phyloP scores from a whole-genome alignment of 2,797 vertebrate genomes.

The Botia almorhae region DNA sequence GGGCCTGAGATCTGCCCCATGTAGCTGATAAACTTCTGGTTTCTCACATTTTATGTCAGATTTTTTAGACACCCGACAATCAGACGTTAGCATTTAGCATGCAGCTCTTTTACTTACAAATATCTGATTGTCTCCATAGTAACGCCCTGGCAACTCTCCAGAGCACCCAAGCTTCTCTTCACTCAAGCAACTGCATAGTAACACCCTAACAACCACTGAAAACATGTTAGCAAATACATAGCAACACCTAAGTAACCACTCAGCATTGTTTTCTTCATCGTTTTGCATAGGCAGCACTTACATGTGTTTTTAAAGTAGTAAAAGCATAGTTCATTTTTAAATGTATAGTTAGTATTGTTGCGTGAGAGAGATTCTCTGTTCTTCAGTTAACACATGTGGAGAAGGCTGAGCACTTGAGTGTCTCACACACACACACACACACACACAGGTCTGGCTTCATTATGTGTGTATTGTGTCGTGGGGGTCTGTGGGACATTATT shows the following conservation, averaged over 20 bases:
- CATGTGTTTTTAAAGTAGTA: too few relatives aligned
- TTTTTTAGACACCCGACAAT: neutral
- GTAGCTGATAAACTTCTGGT: too few relatives aligned
- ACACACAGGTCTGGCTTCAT: slow-evolving; percentile 27
- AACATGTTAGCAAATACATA: neutral
- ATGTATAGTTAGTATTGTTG: neutral
- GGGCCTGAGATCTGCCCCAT: neutral
- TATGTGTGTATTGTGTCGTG: slow-evolving; percentile 45
- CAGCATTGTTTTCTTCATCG: neutral
- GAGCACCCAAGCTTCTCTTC: too few relatives aligned
- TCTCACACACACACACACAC: slow-evolving; percentile 17
- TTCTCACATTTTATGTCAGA: neutral
- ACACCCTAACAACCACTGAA: neutral
- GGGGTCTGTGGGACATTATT: slow-evolving; percentile 62
- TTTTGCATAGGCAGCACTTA: too few relatives aligned
- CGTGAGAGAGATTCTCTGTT: neutral
- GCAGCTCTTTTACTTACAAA: too few relatives aligned
- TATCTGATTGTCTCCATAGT: too few relatives aligned
- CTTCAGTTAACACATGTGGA: neutral
- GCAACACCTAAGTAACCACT: neutral
- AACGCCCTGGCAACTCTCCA: too few relatives aligned
- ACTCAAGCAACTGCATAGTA: neutral
- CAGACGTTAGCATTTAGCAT: too few relatives aligned
- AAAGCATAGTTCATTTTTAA: neutral
- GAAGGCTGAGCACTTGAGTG: neutral